These are phyloP conservation scores for Pagetopsis macropterus DNA, from an alignment of 2,797 vertebrate species.

Conservation along the genomic window DNA sequence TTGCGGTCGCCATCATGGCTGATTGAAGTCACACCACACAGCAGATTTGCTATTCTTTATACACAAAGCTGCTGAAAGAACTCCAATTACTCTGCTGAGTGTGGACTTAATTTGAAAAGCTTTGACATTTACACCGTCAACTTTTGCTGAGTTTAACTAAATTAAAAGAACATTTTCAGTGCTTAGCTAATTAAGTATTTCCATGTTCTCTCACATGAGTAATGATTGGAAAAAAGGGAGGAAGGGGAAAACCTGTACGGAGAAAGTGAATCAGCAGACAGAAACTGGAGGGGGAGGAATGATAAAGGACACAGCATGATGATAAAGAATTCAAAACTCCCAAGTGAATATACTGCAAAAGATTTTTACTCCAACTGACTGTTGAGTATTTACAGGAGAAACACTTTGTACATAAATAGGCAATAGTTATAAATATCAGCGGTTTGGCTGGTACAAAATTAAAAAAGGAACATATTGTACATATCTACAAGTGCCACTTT, in stretches of 20 bases:
- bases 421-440: slow-evolving; percentile 88
- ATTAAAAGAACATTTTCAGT: neutral
- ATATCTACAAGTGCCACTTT: slow-evolving; percentile 87
- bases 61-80: neutral
- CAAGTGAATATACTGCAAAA: slow-evolving; percentile 82
- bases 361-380: slow-evolving; percentile 82
- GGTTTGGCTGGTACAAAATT: slow-evolving; percentile 87
- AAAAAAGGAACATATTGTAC: slow-evolving; percentile 87
- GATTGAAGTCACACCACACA: neutral
- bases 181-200: slow-evolving; percentile 3
- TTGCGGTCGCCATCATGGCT: neutral
- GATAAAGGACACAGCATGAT: neutral
- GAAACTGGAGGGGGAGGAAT: slow-evolving; percentile 6
- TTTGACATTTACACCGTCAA: neutral
- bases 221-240: neutral
- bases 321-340: slow-evolving; percentile 13
- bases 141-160: slow-evolving; percentile 9
- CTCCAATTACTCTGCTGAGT: slow-evolving; percentile 1
- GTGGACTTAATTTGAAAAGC: neutral
- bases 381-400: slow-evolving; percentile 81
- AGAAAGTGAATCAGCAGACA: neutral
- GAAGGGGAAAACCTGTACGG: neutral
- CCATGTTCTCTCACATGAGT: neutral
- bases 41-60: slow-evolving; percentile 13
- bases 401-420: slow-evolving; percentile 87